Conservation (phyloP, 2,797 vertebrate species). For the Perodicticus potto region DNA sequence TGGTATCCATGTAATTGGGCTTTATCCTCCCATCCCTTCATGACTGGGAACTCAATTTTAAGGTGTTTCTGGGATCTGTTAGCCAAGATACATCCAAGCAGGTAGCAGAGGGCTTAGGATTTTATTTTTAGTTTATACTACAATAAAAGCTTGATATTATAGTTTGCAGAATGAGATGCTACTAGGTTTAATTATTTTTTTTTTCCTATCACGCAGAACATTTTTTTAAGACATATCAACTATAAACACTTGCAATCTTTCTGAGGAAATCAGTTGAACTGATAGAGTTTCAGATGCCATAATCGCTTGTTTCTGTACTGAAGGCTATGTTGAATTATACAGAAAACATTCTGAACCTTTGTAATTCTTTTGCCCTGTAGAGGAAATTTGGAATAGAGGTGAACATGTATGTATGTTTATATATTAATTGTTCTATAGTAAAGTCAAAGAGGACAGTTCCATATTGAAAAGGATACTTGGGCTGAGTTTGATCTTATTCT, state of each 20-base stretch:
- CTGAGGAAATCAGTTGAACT: slow-evolving; percentile 2
- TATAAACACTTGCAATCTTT: slow-evolving; percentile 31
- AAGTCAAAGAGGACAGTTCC: slow-evolving; percentile 60
- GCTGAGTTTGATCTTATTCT: slow-evolving; percentile 77
- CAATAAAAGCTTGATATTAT: not conserved
- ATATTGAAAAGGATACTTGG: slow-evolving; percentile 60
- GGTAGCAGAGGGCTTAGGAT: not conserved
- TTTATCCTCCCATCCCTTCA: not conserved
- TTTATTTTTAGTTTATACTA: not conserved
- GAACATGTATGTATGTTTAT: slow-evolving; percentile 7
- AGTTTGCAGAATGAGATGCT: not conserved
- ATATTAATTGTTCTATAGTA: slow-evolving; percentile 54
- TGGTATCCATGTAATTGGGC: not conserved
- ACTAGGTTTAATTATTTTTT: slow-evolving; percentile 47
- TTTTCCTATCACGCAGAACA: slow-evolving; percentile 16
- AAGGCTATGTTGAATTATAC: not conserved
- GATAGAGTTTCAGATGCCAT: not conserved
- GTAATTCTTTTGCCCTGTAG: not conserved
- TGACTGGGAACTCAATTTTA: not conserved
- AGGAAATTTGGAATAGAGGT: not conserved
- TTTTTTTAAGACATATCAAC: slow-evolving; percentile 51
- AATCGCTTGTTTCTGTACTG: not conserved
- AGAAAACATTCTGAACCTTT: not conserved
- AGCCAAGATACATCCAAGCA: not conserved
- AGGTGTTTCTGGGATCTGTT: not conserved